A percentile compares a stretch with the other conserved stretches of the same genome.
Conservation (phyloP, 1,140 invertebrate genomes). For the Papilio dardanus region DNA sequence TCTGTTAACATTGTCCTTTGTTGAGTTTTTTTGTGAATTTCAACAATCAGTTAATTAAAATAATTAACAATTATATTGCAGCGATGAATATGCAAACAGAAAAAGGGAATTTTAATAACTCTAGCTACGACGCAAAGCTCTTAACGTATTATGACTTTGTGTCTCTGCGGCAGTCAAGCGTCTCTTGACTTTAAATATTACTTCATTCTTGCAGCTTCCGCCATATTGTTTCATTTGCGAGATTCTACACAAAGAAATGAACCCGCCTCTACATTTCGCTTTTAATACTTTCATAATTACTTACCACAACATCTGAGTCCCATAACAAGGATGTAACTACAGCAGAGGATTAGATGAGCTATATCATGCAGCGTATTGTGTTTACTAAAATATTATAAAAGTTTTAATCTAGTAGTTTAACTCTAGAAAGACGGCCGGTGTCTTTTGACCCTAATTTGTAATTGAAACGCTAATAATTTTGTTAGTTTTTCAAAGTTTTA, state of each 20-base stretch:
- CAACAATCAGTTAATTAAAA: neutral
- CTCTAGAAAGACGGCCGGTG: no score
- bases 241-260: conserved; percentile 31
- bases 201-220: conserved; percentile 35
- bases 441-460: no score
- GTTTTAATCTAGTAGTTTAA: no score
- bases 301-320: conserved; percentile 1
- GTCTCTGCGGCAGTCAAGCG: conserved; percentile 31
- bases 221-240: conserved; percentile 36
- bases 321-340: neutral
- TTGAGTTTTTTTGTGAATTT: neutral
- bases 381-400: neutral
- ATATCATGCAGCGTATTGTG: neutral
- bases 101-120: conserved; percentile 35
- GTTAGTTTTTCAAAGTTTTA: no score
- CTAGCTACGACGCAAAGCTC: conserved; percentile 32
- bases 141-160: conserved; percentile 37
- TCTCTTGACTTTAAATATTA: conserved; percentile 39
- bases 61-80: conserved; percentile 7
- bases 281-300: conserved; percentile 29
- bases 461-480: no score
- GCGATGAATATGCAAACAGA: conserved; percentile 20
- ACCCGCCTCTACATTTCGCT: conserved; percentile 1
- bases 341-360: neutral
- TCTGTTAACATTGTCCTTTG: no score